phyloP scores from a whole-genome alignment of 2,797 vertebrate species.

The Selene dorsalis region DNA sequence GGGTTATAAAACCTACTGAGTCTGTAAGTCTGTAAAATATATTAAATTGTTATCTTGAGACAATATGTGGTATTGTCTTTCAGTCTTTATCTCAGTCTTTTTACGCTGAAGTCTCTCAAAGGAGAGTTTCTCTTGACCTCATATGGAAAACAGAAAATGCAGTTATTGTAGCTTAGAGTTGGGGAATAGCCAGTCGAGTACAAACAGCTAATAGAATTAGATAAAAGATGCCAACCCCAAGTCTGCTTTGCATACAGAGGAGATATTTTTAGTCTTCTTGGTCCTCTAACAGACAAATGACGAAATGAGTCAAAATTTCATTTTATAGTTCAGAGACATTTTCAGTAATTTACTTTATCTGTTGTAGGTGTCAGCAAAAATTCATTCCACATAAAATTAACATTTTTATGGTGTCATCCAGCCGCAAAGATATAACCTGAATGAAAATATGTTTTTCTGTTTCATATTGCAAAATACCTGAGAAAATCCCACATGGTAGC shows the following conservation, averaged over 20 bases:
- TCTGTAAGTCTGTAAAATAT: conserved; percentile 56
- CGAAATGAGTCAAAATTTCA: background rate
- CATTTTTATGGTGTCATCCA: background rate
- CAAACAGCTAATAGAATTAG: conserved; percentile 23
- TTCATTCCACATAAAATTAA: background rate
- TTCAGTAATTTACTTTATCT: conserved; percentile 17
- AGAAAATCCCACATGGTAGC: conserved; percentile 3
- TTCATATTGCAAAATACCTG: conserved; percentile 26
- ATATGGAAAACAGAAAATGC: conserved; percentile 52
- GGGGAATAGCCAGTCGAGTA: conserved; percentile 28
- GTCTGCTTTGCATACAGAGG: conserved; percentile 21
- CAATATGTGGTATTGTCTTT: conserved; percentile 39
- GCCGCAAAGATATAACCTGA: conserved; percentile 14
- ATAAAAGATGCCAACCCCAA: conserved; percentile 15
- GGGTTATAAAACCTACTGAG: conserved; percentile 61
- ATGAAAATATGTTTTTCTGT: conserved; percentile 20
- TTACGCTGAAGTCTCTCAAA: conserved; percentile 33
- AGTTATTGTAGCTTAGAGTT: conserved; percentile 43
- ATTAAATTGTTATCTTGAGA: conserved; percentile 64
- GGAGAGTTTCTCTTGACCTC: conserved; percentile 59
- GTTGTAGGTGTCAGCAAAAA: background rate
- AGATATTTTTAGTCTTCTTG: conserved; percentile 1
- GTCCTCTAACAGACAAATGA: background rate
- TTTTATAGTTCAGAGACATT: conserved; percentile 1
- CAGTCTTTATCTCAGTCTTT: conserved; percentile 42